Percentiles rank a stretch among this genome's conserved stretches.
phyloP scores from a whole-genome alignment of 37 sponge, comb jelly and placozoan genomes.

The Eunapius fragilis region DNA sequence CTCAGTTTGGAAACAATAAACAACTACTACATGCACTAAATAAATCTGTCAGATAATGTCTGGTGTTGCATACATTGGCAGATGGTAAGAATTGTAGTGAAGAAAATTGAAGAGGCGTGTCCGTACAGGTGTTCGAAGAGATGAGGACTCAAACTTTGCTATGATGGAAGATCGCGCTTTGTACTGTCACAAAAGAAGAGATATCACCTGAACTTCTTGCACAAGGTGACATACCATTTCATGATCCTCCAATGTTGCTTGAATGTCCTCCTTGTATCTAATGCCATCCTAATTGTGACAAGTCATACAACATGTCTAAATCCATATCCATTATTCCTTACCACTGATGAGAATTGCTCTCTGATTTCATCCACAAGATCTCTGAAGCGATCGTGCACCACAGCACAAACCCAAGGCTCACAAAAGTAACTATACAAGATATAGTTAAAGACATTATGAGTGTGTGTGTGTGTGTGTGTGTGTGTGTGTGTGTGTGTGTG shows the following conservation, averaged over 20 bases:
- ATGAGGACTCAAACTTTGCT: slow-evolving; percentile 15
- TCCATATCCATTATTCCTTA: background rate
- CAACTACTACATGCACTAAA: no score
- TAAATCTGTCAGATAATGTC: slow-evolving; percentile 43
- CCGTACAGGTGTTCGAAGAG: slow-evolving; percentile 27
- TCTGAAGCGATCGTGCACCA: slow-evolving; percentile 91
- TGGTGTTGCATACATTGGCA: slow-evolving; percentile 88
- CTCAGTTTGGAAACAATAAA: no score
- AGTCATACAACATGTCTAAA: background rate
- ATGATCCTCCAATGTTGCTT: slow-evolving; percentile 3
- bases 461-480: background rate
- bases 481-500: background rate
- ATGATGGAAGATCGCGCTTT: background rate
- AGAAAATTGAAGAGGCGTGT: slow-evolving; percentile 64
- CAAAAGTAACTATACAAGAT: slow-evolving; percentile 67
- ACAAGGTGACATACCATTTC: background rate
- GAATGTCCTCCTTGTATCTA: background rate
- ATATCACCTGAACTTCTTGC: background rate
- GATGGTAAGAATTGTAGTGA: slow-evolving; percentile 87
- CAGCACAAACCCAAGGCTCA: slow-evolving; percentile 87
- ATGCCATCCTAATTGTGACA: background rate
- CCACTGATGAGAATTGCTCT: slow-evolving; percentile 42
- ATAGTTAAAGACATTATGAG: background rate
- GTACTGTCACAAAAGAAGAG: slow-evolving; percentile 8
- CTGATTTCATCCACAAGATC: slow-evolving; percentile 85